Base-by-base conservation (phyloP, 2,888 invertebrate species). In the Eupithecia subumbrata region DNA sequence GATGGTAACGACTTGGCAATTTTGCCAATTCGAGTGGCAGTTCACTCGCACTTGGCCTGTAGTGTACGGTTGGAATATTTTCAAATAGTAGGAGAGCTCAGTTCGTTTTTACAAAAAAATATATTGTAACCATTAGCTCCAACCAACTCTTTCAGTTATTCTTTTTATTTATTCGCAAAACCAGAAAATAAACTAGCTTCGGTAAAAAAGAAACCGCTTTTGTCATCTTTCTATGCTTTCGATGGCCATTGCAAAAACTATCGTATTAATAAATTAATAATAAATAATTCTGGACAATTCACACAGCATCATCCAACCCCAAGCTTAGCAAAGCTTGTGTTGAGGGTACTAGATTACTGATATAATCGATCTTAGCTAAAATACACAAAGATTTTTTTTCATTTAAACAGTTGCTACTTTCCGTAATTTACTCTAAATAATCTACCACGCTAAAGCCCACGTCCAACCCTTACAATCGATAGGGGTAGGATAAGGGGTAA, bases 1-100 rank as follows among this genome's bases (percentile, higher is more conserved):
- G 76, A 81, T 82, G 82, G 77, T 81, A 81, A 84, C 86, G 85
- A 85, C 86, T 88, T 85, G 89, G 86, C 91, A 91, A 92, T 92
- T 92, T 91, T 87, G 88, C 87, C 86, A 87, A 75, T 83, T 88
- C 85, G 72, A 90, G 90, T 84, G 82, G 79, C 40, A 22, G 60
- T 60, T 60, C 25, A 73, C 82, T 68, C 40, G 81, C 83, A 81
- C 80, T 79, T 82, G 83, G 79, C 74, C 68, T 76, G 56, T 72
- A 82, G 82, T 84, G 81, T 81, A 82, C 48, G 25, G 4, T 11
- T 69, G n/a, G 68, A n/a, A 18, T 64, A 48, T 48, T 40, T 68
- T 25, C 40, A 56, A 67, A 71, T 56, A 52, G 25, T 64, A 30
- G 16, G 3, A 56, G 34, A 69, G 34, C 14, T 60, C 22, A 52